Conservation (phyloP, 2,888 invertebrate species). For the Erebia ligea region DNA sequence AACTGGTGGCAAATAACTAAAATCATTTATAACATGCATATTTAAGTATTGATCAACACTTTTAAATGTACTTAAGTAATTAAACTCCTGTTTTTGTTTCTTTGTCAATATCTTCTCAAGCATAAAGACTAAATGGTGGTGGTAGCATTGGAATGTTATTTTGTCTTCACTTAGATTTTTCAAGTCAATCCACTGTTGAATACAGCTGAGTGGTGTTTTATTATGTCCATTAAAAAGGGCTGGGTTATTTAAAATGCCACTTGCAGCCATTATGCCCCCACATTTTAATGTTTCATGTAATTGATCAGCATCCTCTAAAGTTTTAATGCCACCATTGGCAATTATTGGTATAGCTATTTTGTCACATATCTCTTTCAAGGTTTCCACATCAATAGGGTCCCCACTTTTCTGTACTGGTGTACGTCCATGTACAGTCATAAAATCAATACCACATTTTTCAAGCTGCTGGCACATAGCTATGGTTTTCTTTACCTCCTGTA, state of each 20-base stretch:
- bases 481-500: slow-evolving; percentile 87
- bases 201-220: slow-evolving; percentile 88
- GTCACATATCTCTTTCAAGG: slow-evolving; percentile 88
- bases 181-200: slow-evolving; percentile 92
- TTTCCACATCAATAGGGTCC: slow-evolving; percentile 87
- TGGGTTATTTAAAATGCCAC: slow-evolving; percentile 95
- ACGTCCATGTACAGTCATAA: slow-evolving; percentile 95
- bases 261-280: slow-evolving; percentile 96
- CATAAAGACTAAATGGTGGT: slow-evolving; percentile 99
- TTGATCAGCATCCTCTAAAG: slow-evolving; percentile 86
- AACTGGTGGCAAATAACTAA: slow-evolving; percentile 58
- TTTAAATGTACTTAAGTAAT: slow-evolving; percentile 87
- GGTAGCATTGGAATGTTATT: slow-evolving; percentile 92
- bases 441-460: slow-evolving; percentile 94
- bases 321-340: slow-evolving; percentile 95
- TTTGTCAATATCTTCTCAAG: slow-evolving; percentile 91
- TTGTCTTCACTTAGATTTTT: slow-evolving; percentile 84
- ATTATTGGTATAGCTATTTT: slow-evolving; percentile 91
- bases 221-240: slow-evolving; percentile 90
- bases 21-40: slow-evolving; percentile 72
- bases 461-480: slow-evolving; percentile 91
- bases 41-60: slow-evolving; percentile 88
- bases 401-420: slow-evolving; percentile 92
- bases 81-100: slow-evolving; percentile 89
- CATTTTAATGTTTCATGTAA: slow-evolving; percentile 87